Evolutionary conservation across 2,113 vertebrate species (phyloP).

Genomic region (Neotoma lepida): DNA sequence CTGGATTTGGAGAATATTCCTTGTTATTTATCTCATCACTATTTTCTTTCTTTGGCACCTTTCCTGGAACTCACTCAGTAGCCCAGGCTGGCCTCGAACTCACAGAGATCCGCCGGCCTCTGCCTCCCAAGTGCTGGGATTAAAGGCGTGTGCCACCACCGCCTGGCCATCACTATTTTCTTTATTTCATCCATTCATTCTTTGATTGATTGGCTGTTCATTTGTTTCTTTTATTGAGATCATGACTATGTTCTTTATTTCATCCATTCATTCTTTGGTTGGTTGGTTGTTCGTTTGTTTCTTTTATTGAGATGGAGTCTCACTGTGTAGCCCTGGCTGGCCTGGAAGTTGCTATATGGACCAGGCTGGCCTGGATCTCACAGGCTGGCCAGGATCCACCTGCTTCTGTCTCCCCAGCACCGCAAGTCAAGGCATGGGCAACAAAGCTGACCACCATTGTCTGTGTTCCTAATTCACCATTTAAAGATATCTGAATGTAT

Average conservation of each 20-base stretch:
- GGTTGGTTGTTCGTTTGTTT: neutral
- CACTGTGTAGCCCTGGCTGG: neutral
- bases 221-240: neutral
- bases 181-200: neutral
- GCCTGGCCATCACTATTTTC: too few relatives aligned
- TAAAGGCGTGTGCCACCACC: too few relatives aligned
- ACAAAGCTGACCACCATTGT: neutral
- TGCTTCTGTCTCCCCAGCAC: too few relatives aligned
- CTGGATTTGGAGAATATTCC: conserved; percentile 22
- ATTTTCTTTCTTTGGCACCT: too few relatives aligned
- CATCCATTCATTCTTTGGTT: neutral
- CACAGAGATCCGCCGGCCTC: too few relatives aligned
- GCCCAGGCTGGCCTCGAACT: too few relatives aligned
- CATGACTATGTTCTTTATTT: neutral
- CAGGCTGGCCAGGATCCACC: neutral
- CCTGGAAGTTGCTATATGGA: neutral
- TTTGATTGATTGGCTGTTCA: neutral
- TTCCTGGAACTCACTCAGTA: too few relatives aligned
- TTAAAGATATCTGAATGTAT: conserved; percentile 4
- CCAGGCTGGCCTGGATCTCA: neutral
- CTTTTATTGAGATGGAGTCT: neutral
- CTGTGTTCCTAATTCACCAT: neutral
- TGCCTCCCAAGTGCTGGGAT: too few relatives aligned
- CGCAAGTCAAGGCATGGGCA: neutral
- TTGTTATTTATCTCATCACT: neutral